phyloP scores from a whole-genome alignment of 2,113 vertebrate genomes.

The Amphilophus citrinellus region DNA sequence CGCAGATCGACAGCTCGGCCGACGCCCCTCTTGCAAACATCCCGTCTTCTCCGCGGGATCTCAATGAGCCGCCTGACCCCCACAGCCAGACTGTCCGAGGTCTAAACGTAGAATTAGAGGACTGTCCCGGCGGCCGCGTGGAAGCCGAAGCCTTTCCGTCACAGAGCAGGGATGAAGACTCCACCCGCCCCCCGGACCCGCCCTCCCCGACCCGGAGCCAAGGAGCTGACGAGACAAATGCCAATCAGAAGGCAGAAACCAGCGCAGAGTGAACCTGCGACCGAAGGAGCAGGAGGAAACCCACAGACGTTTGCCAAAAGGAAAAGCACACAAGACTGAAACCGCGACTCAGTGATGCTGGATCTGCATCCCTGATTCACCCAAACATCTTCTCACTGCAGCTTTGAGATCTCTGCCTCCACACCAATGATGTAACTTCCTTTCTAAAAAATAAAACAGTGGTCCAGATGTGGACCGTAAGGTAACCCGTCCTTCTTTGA shows the following conservation, averaged over 20 bases:
- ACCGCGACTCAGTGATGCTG: too few species aligned
- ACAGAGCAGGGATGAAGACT: neutral
- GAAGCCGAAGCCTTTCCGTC: neutral
- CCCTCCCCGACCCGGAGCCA: neutral
- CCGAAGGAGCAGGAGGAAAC: neutral
- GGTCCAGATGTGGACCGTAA: too few species aligned
- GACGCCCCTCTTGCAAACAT: neutral
- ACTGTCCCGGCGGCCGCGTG: neutral
- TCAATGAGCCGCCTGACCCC: neutral
- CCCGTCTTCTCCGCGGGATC: neutral
- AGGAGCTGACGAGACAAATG: neutral
- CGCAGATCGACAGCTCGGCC: neutral
- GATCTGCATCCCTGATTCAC: neutral
- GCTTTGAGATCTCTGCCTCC: accelerated
- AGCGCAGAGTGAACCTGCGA: neutral
- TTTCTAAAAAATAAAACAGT: neutral
- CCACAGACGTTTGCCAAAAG: neutral
- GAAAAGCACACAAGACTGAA: neutral
- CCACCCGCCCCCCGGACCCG: neutral
- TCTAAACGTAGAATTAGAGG: neutral
- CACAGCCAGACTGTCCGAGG: neutral
- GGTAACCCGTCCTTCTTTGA: too few species aligned
- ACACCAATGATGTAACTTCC: neutral
- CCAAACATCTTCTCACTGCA: neutral
- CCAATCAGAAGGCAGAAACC: neutral